Percentiles rank a stretch among this genome's conserved stretches.
These are phyloP conservation scores for Telenomus remus DNA, from an alignment of 1,140 invertebrate species.

Conservation along the genomic window DNA sequence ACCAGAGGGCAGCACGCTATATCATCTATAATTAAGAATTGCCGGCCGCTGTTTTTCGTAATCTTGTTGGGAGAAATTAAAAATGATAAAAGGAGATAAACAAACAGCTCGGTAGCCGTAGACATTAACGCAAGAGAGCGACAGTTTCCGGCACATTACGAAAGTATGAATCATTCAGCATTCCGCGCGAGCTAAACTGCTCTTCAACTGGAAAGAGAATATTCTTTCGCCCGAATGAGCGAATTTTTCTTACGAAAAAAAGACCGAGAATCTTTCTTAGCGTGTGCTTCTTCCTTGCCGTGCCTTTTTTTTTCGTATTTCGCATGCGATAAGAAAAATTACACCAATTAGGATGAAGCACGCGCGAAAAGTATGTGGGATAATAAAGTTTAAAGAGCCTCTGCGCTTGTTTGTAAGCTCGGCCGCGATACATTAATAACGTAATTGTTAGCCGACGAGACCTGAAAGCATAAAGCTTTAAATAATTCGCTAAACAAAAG, in stretches of 20 bases:
- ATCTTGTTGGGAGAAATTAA: conserved; percentile 68
- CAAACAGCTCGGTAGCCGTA: conserved; percentile 26
- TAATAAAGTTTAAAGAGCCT: conserved; percentile 37
- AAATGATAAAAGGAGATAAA: conserved; percentile 63
- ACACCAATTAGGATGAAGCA: conserved; percentile 44
- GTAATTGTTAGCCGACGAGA: conserved; percentile 26
- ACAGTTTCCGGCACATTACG: conserved; percentile 45
- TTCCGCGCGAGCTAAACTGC: conserved; percentile 4
- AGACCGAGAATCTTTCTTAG: too few relatives aligned
- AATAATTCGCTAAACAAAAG: conserved; percentile 39
- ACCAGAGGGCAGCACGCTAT: conserved; percentile 44
- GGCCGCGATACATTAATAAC: conserved; percentile 38
- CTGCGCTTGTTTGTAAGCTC: conserved; percentile 32
- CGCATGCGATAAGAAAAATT: conserved; percentile 42
- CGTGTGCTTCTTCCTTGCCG: conserved; percentile 1
- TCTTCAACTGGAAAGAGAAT: conserved; percentile 5
- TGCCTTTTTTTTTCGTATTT: conserved; percentile 5
- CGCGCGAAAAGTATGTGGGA: conserved; percentile 36
- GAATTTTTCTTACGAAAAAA: too few relatives aligned
- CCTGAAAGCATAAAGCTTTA: conserved; percentile 20
- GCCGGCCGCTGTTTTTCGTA: conserved; percentile 63
- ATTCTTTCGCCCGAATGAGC: neutral
- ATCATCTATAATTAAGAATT: conserved; percentile 71
- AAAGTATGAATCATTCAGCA: conserved; percentile 57
- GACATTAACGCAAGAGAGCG: conserved; percentile 39